phyloP scores from a whole-genome alignment of 2,888 invertebrate species.

The Dryococelus australis region DNA sequence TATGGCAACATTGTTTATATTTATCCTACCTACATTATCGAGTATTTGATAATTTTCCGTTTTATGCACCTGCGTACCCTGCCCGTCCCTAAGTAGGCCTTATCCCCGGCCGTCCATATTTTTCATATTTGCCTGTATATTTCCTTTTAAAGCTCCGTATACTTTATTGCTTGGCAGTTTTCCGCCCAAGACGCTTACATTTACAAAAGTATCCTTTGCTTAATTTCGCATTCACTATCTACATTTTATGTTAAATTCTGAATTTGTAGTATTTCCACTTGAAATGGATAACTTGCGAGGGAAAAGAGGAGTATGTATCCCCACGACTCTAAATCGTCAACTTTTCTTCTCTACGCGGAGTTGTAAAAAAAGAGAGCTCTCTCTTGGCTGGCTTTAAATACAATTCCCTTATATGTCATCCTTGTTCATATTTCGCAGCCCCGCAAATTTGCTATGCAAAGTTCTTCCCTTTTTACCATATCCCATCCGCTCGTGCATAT shows the following conservation, averaged over 20 bases:
- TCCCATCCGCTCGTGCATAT: conserved; percentile 16
- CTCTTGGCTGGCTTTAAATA: not conserved
- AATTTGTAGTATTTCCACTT: not conserved
- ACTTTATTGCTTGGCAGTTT: too few species aligned
- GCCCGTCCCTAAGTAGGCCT: too few species aligned
- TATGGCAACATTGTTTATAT: too few species aligned
- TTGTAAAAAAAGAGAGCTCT: not conserved
- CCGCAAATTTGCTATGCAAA: conserved; percentile 9
- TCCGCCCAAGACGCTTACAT: too few species aligned
- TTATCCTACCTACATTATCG: too few species aligned
- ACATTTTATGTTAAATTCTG: not conserved
- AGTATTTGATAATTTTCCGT: too few species aligned
- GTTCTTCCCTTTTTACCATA: conserved; percentile 7
- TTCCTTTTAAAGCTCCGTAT: too few species aligned
- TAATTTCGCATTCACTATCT: not conserved
- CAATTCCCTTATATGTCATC: conserved; percentile 16
- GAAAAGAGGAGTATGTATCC: not conserved
- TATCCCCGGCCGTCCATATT: too few species aligned
- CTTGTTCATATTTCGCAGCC: not conserved
- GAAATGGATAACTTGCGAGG: not conserved
- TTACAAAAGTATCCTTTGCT: not conserved
- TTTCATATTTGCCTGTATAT: too few species aligned
- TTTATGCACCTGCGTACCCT: too few species aligned
- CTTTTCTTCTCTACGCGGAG: not conserved
- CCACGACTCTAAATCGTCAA: not conserved